These are phyloP conservation scores for Pectinophora gossypiella DNA, from an alignment of 1,140 invertebrate genomes.

Conservation along the genomic window DNA sequence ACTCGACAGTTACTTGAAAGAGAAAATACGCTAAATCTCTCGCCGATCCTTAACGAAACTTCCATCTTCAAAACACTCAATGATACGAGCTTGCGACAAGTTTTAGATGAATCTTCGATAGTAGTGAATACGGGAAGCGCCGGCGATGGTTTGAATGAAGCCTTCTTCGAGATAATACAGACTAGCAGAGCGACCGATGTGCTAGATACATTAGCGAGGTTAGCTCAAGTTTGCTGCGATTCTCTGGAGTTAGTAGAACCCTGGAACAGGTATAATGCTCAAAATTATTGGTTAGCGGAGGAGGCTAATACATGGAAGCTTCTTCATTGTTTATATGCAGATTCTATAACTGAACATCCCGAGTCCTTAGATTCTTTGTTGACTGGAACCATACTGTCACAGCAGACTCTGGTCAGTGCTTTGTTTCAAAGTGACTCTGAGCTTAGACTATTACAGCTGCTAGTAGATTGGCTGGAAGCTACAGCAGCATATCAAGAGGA, in stretches of 20 bases:
- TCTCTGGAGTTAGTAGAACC: slow-evolving; percentile 62
- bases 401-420: slow-evolving; percentile 54
- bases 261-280: slow-evolving; percentile 73
- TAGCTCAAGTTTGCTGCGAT: slow-evolving; percentile 65
- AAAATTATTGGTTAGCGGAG: slow-evolving; percentile 81
- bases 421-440: slow-evolving; percentile 77
- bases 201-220: slow-evolving; percentile 62
- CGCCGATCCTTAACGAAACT: slow-evolving; percentile 62
- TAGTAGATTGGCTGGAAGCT: slow-evolving; percentile 95
- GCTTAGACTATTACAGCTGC: slow-evolving; percentile 86
- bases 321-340: slow-evolving; percentile 86
- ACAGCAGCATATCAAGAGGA: slow-evolving; percentile 84
- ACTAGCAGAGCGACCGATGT: slow-evolving; percentile 58
- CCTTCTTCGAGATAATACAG: slow-evolving; percentile 68
- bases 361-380: slow-evolving; percentile 69
- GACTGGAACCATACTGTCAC: slow-evolving; percentile 67
- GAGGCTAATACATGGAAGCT: slow-evolving; percentile 93
- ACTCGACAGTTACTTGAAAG: slow-evolving; percentile 40
- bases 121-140: slow-evolving; percentile 43
- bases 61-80: slow-evolving; percentile 64
- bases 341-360: slow-evolving; percentile 78
- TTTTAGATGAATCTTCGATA: slow-evolving; percentile 61
- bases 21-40: slow-evolving; percentile 61
- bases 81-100: slow-evolving; percentile 63
- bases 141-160: slow-evolving; percentile 52